phyloP scores from a whole-genome alignment of 2,888 invertebrate species.

The Stenodera caucasica region DNA sequence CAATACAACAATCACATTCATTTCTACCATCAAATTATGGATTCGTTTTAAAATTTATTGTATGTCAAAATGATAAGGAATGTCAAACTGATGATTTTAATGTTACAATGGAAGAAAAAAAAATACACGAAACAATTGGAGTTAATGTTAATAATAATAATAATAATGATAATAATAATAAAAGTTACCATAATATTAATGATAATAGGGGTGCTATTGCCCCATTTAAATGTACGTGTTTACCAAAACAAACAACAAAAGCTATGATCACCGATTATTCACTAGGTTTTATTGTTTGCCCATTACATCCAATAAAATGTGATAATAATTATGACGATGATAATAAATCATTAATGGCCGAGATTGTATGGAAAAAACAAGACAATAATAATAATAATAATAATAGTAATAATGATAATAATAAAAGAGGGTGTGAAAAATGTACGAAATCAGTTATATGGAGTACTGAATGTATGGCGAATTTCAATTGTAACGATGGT shows the following conservation, averaged over 20 bases:
- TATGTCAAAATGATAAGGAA: constrained; percentile 62
- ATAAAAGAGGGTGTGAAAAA: not conserved
- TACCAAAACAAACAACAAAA: constrained; percentile 6
- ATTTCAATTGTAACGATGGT: not conserved
- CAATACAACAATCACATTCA: not conserved
- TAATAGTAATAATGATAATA: constrained; percentile 18
- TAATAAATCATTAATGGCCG: constrained; percentile 31
- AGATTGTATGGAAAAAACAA: constrained; percentile 46
- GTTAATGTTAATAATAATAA: not conserved
- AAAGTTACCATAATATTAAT: not conserved
- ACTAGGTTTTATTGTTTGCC: constrained; percentile 11
- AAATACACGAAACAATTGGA: not conserved
- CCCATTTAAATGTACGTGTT: constrained; percentile 14
- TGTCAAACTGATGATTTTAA: constrained; percentile 60
- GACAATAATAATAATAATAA: constrained; percentile 54
- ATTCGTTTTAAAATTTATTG: constrained; percentile 70
- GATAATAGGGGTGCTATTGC: not conserved
- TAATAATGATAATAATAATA: not conserved
- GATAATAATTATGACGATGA: constrained; percentile 9
- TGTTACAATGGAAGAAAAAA: constrained; percentile 8
- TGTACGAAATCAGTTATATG: constrained; percentile 1
- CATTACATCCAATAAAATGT: constrained; percentile 10
- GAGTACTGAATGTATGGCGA: not conserved
- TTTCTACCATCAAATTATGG: constrained; percentile 1
- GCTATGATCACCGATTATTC: constrained; percentile 23